Conservation (phyloP, 2,113 vertebrate species). For the Phaethornis superciliosus region DNA sequence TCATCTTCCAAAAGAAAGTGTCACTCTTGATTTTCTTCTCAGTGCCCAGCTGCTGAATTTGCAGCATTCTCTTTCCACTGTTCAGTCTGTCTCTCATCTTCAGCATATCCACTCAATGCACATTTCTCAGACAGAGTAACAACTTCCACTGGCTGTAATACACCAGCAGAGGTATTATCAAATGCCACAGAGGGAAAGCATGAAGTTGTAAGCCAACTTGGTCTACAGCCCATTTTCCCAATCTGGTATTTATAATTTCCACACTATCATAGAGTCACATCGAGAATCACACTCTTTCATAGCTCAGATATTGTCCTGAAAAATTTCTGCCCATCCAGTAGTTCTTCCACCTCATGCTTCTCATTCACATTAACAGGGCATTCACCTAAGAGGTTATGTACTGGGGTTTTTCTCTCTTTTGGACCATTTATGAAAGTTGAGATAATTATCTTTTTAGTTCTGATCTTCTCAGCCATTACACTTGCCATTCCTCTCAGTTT, state of each 20-base stretch:
- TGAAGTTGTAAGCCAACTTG: neutral
- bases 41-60: neutral
- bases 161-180: neutral
- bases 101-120: neutral
- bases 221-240: neutral
- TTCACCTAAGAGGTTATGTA: neutral
- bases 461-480: neutral
- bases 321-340: neutral
- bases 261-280: neutral
- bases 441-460: neutral
- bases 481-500: neutral
- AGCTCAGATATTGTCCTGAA: accelerated
- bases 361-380: neutral
- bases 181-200: neutral
- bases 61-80: neutral
- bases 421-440: neutral
- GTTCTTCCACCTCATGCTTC: neutral
- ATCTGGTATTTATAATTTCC: neutral
- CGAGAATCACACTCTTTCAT: neutral
- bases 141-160: neutral
- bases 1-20: neutral
- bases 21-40: neutral
- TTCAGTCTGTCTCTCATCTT: neutral
- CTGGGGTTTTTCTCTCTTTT: neutral
- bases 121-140: neutral